Base-by-base conservation (phyloP, 2,113 vertebrate species). In the Tautogolabrus adspersus region DNA sequence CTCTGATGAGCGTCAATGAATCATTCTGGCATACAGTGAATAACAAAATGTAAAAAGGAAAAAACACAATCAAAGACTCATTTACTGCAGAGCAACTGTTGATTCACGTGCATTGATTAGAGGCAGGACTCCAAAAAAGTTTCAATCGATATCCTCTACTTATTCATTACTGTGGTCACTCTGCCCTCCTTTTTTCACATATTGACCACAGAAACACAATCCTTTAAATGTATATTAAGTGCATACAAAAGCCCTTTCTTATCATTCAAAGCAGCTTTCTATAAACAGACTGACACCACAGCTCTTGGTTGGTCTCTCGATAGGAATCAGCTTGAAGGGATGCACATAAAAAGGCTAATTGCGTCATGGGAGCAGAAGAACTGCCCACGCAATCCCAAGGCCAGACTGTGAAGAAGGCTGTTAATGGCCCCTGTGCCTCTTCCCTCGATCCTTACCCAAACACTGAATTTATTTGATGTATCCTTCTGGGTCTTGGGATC, bases 281-380 rank as follows among this genome's bases (percentile, higher is more conserved):
- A 84, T 64, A 73, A 84, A 91, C 57, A 84, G 49, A 51, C 42
- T 44, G 56, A 87, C 79, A 80, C 77, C 72, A 66, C 49, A 62
- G 78, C 59, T 82, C 76, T 82, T 18, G 10, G 44, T 61, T 81
- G 77, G 63, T 34, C 30, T 34, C 30, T 34, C 30, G 30, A 34
- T 75, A 85, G 77, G 67, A 80, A 90, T 86, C 69, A 80, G 76
- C 66, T 69, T 85, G 59, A 70, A 88, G 69, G 78, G 85, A 90
- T 84, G 87, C 82, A 71, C 66, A 87, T 66, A 84, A 85, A 92
- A 90, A 84, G 86, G 57, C 85, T 88, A 84, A 92, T 82, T 89
- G 87, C 92, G 87, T 94, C 90, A 93, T 82, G 75, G 87, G 72
- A 89, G 87, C 82, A 86, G 85, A 90, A 88, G 88, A 86, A 65